phyloP scores from a whole-genome alignment of 2,113 vertebrate species.

The Zapus hudsonius region DNA sequence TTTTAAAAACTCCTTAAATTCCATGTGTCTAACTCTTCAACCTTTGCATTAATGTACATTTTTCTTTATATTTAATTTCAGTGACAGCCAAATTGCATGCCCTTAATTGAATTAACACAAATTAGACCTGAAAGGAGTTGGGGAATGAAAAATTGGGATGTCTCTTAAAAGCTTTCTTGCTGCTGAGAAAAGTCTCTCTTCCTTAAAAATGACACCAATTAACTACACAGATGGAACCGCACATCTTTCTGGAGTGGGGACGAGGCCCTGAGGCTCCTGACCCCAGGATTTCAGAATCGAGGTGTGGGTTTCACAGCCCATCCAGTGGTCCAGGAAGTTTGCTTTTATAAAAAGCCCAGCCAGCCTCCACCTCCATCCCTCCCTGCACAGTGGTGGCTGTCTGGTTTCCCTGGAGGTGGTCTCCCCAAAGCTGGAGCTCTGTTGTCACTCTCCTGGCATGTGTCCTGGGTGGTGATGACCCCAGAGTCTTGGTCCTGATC shows the following conservation, averaged over 20 bases:
- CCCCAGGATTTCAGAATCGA: neutral
- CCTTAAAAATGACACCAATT: constrained; percentile 33
- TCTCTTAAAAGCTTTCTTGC: constrained; percentile 69
- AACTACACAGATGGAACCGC: neutral
- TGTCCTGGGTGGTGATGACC: fast-evolving
- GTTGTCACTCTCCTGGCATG: neutral
- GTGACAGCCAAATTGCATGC: constrained; percentile 76
- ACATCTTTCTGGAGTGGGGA: neutral
- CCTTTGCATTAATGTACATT: constrained; percentile 74
- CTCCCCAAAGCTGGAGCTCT: neutral
- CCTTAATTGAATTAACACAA: constrained; percentile 79
- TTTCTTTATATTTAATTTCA: constrained; percentile 77
- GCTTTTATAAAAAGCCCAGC: neutral
- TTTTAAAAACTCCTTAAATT: constrained; percentile 27
- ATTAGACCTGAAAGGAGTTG: constrained; percentile 72
- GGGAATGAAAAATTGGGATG: constrained; percentile 61
- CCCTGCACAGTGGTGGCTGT: neutral
- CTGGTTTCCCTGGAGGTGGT: neutral
- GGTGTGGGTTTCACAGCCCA: neutral
- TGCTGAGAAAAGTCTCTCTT: constrained; percentile 43
- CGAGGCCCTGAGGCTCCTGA: neutral
- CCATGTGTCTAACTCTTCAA: constrained; percentile 45
- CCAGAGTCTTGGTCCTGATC: neutral
- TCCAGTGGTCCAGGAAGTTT: neutral
- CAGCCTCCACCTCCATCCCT: too few relatives aligned